These are phyloP conservation scores for Plebejus melissa DNA, from an alignment of 2,888 invertebrate genomes.

Conservation along the genomic window DNA sequence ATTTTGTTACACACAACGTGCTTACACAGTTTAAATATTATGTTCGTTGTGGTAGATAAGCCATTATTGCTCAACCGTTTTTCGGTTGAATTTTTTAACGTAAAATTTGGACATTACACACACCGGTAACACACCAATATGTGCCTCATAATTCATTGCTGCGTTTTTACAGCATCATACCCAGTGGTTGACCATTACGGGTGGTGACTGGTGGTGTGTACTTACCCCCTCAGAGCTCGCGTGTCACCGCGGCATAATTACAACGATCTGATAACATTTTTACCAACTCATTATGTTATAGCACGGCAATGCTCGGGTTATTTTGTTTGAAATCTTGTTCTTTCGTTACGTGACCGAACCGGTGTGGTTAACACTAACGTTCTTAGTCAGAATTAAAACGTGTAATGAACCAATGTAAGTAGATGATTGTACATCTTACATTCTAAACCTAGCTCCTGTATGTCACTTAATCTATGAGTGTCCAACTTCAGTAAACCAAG, in stretches of 20 bases:
- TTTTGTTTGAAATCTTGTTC: conserved; percentile 38
- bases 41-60: neutral
- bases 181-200: neutral
- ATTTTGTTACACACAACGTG: no score
- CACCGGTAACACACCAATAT: neutral
- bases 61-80: neutral
- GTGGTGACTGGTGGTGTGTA: conserved; percentile 11
- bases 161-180: neutral
- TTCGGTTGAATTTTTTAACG: neutral
- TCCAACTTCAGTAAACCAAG: conserved; percentile 2
- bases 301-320: conserved; percentile 53
- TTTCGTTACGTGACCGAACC: conserved; percentile 24
- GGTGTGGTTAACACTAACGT: neutral
- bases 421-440: no score
- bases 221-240: conserved; percentile 40
- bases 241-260: conserved; percentile 68
- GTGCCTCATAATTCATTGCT: neutral
- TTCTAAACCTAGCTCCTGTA: neutral
- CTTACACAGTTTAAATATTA: no score
- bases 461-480: neutral
- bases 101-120: neutral
- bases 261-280: conserved; percentile 65
- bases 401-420: neutral
- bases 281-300: conserved; percentile 62
- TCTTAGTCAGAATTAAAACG: neutral